phyloP scores from a whole-genome alignment of 1,140 invertebrate genomes.

The Diorhabda carinulata region DNA sequence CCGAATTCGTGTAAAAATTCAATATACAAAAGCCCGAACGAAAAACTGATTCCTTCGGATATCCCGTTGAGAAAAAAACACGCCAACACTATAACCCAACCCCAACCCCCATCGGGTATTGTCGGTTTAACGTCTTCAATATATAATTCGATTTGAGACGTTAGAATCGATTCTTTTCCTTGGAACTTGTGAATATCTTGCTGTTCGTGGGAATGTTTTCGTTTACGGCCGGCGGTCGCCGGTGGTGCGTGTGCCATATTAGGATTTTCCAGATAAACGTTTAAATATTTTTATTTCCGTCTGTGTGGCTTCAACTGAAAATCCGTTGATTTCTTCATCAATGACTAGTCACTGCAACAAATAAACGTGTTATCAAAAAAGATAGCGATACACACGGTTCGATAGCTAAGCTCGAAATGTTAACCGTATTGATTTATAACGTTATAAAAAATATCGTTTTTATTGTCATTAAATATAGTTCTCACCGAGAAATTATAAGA shows the following conservation, averaged over 20 bases:
- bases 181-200: slow-evolving; percentile 16
- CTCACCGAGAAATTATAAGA: too few relatives aligned
- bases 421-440: too few relatives aligned
- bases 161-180: slow-evolving; percentile 28
- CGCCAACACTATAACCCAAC: slow-evolving; percentile 83
- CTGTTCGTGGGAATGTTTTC: slow-evolving; percentile 20
- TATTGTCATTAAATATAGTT: too few relatives aligned
- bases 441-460: too few relatives aligned
- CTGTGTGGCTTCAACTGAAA: not conserved
- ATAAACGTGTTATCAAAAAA: slow-evolving; percentile 1
- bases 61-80: slow-evolving; percentile 84
- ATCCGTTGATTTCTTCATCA: too few relatives aligned
- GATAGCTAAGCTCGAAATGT: too few relatives aligned
- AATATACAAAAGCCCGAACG: slow-evolving; percentile 84
- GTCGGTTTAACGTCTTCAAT: slow-evolving; percentile 46
- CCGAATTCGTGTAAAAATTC: slow-evolving; percentile 83
- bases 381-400: too few relatives aligned
- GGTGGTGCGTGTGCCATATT: slow-evolving; percentile 7
- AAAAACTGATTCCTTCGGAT: slow-evolving; percentile 91
- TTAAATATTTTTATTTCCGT: not conserved
- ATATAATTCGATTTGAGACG: slow-evolving; percentile 23
- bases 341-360: not conserved
- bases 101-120: slow-evolving; percentile 71
- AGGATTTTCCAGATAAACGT: not conserved
- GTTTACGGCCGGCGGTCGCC: not conserved